Conservation (phyloP, 2,797 vertebrate genomes). For the Eidolon dupreanum region DNA sequence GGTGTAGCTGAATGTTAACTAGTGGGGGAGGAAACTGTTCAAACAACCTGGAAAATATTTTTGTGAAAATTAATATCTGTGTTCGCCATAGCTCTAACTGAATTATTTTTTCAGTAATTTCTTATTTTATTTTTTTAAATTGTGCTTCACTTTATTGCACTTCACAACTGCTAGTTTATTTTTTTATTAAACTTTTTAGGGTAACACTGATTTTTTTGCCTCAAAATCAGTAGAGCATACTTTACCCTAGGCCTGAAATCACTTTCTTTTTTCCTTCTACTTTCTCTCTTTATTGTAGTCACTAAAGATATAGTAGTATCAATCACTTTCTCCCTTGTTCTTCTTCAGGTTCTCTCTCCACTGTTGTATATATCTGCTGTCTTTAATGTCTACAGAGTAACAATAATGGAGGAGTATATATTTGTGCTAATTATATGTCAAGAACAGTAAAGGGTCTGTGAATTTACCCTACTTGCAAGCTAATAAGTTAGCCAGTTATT, state of each 20-base stretch:
- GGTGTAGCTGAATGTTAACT: neutral
- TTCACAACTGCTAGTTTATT: too few relatives aligned
- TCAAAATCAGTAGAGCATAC: neutral
- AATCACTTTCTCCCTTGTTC: neutral
- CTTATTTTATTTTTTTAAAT: too few relatives aligned
- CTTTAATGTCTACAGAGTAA: neutral
- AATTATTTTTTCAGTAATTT: neutral
- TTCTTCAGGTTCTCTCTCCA: neutral
- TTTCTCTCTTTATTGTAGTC: neutral
- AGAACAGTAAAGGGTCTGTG: neutral
- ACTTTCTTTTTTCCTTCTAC: neutral
- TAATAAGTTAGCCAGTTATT: neutral
- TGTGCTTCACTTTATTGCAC: too few relatives aligned
- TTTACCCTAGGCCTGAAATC: neutral
- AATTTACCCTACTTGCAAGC: neutral
- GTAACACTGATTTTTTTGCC: neutral
- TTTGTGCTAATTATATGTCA: neutral
- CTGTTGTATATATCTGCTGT: neutral
- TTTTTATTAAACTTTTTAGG: too few relatives aligned
- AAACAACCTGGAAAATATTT: slow-evolving; percentile 21
- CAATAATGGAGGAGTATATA: neutral
- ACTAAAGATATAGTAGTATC: neutral
- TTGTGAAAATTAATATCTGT: neutral
- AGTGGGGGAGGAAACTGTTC: neutral
- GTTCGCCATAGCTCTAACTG: neutral